Evolutionary conservation across 2,888 invertebrate species (phyloP), one percentile per base, ranked within the genome.

Genomic region (Melanargia galathea): DNA sequence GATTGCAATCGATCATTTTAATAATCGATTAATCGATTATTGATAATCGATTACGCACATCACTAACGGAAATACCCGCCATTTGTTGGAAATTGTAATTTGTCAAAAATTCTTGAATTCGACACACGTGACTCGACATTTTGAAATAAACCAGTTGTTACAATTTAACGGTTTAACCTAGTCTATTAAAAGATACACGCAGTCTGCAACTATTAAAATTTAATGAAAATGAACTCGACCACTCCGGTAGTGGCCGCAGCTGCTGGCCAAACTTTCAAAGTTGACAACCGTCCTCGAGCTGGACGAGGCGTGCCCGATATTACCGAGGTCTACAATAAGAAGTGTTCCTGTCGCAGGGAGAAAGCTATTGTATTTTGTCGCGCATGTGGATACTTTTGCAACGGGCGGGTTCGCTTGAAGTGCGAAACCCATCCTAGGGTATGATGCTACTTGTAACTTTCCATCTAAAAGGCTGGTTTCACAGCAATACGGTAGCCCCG

Each of bases 341-440:
- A 78, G 69, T 91, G 91, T 74, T 82, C 86, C 6, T 91, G 91
- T 71, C 68, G 72, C 18, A 76, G 91, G 63, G 83, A 82, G 1
- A 91, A 89, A 73, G 82, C 84, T 0, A 84, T 87, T 13, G 91
- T 90, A 2, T 90, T 90, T 68, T 91, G 91, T 69, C 79, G 90
- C 59, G 79, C 87, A 26, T 91, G 91, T 63, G 91, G 91, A 24
- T 91, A 83, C 68, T 86, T 85, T 70, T 89, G 90, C 64, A 79
- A 87, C 67, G 90, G 91, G 20, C 85, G 91, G 46, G 87, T 89
- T 63, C 84, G 90, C n/a, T 67, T 90, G 58, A 82, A 78, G 62
- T 91, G 91, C 70, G 79, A 81, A 49, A 77, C 79, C 54, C 91
- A 91, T 73, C 90, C 91, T 18, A 74, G 87, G 52, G 91, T 91